A percentile compares a stretch with the other conserved stretches of the same genome.
Evolutionary conservation across 2,113 vertebrate species (phyloP).

Genomic region (Steatornis caripensis): DNA sequence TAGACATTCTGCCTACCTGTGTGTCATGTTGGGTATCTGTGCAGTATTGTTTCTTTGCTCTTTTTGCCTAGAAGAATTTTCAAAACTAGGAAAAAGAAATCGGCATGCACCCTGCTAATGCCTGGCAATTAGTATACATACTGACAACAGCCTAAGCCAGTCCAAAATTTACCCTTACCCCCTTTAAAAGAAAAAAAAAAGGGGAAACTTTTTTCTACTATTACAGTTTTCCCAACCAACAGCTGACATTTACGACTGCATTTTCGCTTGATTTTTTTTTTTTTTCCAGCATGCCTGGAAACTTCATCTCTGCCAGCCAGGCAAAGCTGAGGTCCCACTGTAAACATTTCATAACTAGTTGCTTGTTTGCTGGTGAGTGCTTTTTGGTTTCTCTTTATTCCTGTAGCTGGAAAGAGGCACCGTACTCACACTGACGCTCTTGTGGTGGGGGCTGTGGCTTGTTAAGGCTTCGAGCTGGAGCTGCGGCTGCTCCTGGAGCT

Average conservation of each 20-base stretch:
- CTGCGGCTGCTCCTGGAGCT: background rate
- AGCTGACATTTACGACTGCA: background rate
- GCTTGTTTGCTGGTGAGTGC: background rate
- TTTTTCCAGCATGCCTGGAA: background rate
- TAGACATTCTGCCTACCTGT: background rate
- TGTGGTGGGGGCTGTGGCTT: fast-evolving
- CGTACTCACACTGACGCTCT: background rate
- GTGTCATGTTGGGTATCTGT: fast-evolving
- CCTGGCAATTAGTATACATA: background rate
- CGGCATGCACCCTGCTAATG: background rate
- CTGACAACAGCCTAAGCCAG: background rate
- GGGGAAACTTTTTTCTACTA: background rate
- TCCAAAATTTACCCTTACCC: background rate
- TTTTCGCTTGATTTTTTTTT: background rate
- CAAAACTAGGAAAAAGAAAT: background rate
- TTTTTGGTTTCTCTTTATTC: background rate
- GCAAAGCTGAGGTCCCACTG: background rate
- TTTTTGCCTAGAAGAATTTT: background rate
- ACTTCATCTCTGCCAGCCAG: background rate
- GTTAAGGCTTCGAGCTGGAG: background rate
- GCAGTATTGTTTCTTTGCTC: background rate
- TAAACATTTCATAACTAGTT: background rate
- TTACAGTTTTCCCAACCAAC: background rate
- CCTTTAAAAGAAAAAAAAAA: too few relatives aligned
- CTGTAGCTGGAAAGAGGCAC: background rate